Percentiles rank a stretch among this genome's conserved stretches.
phyloP scores from a whole-genome alignment of 64 coral and sea anemone genomes.

The Orbicella faveolata region DNA sequence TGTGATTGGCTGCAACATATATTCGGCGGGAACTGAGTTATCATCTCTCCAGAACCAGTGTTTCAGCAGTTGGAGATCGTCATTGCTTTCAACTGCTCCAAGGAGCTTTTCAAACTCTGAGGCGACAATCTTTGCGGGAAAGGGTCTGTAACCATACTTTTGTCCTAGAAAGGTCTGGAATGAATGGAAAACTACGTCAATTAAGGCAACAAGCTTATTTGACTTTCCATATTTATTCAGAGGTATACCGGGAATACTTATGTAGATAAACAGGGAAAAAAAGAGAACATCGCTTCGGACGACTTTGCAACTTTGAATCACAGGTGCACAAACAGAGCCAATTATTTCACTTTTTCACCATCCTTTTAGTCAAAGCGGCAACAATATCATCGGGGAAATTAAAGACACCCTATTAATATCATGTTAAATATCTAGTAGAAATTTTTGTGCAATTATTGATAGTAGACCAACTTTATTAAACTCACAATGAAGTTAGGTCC shows the following conservation, averaged over 20 bases:
- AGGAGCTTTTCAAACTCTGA: slow-evolving; percentile 81
- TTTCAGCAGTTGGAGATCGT: slow-evolving; percentile 54
- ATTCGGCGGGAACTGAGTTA: slow-evolving; percentile 79
- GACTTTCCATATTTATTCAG: no score
- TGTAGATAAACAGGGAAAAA: no score
- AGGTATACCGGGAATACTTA: no score
- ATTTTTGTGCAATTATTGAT: no score
- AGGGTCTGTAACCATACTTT: slow-evolving; percentile 94
- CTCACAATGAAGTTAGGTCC: slow-evolving; percentile 96
- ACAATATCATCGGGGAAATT: no score
- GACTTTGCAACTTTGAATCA: no score
- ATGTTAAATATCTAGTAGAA: no score
- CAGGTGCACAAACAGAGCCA: no score
- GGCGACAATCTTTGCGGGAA: slow-evolving; percentile 73
- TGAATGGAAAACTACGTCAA: not conserved
- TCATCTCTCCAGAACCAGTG: slow-evolving; percentile 85
- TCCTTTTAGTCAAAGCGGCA: no score
- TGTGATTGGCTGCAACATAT: slow-evolving; percentile 88
- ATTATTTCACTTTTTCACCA: no score
- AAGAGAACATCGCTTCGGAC: no score
- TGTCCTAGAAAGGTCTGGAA: slow-evolving; percentile 95
- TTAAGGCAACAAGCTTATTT: not conserved
- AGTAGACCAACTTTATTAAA: not conserved
- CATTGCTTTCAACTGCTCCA: slow-evolving; percentile 27
- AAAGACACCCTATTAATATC: no score